Percentiles rank a stretch among this genome's conserved stretches.
These are phyloP conservation scores for Pterophyllum scalare DNA, from an alignment of 2,113 vertebrate species.

Conservation along the genomic window DNA sequence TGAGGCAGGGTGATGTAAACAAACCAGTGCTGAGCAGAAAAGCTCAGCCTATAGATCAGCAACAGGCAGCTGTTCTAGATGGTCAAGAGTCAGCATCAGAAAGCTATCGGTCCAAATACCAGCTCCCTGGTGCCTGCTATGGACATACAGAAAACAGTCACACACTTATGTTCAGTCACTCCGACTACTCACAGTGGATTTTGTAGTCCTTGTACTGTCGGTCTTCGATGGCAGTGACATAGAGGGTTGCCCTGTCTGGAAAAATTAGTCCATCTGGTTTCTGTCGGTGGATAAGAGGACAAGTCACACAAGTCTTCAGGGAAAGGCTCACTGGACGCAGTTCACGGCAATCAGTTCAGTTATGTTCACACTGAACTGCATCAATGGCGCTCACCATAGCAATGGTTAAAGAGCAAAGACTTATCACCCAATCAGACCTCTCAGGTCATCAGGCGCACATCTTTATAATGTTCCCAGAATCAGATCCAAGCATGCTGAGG, in stretches of 20 bases:
- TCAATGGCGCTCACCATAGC: no score
- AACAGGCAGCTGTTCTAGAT: no score
- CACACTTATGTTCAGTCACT: not conserved
- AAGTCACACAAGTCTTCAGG: not conserved
- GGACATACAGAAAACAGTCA: not conserved
- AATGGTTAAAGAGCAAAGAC: no score
- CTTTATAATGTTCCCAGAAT: no score
- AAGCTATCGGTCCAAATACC: no score
- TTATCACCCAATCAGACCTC: no score
- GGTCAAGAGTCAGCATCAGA: no score
- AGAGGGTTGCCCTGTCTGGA: constrained; percentile 91
- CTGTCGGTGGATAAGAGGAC: constrained; percentile 57
- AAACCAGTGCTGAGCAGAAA: not conserved
- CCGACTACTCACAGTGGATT: constrained; percentile 88
- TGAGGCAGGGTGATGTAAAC: no score
- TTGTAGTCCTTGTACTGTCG: constrained; percentile 96
- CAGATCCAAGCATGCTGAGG: no score
- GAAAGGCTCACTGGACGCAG: not conserved
- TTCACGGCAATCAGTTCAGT: not conserved
- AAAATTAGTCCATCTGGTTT: constrained; percentile 93
- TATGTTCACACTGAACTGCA: not conserved
- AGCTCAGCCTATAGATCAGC: no score
- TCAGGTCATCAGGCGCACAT: no score
- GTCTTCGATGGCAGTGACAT: constrained; percentile 93
- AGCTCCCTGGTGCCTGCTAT: no score